Base-by-base conservation (phyloP, 1,140 invertebrate species). In the Drosophila tropicalis region DNA sequence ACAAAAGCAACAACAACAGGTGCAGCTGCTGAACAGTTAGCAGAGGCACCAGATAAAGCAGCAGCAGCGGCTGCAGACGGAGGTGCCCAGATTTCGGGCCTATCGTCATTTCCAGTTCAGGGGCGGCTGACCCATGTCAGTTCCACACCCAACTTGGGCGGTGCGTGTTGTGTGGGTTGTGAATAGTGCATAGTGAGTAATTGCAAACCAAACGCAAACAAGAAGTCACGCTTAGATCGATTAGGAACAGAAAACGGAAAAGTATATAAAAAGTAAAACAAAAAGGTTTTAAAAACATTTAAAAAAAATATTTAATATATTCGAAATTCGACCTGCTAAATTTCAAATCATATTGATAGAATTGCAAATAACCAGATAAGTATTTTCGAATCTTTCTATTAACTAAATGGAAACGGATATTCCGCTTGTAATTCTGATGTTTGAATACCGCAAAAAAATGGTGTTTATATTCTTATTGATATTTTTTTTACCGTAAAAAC, bases 71-170 rank as follows among this genome's bases (percentile, higher is more conserved):
- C 22, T 39, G 17, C 72, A 60, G n/a, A 51, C 13, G 22, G 13
- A 39, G 62, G 3, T 13, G 4, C 44, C 7, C 44, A 51, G 17
- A 19, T 51, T 51, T 19, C 44, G 44, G 44, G 17, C 6, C 15
- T 47, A 7, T 47, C 41, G 15, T 3, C 41, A 47, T 15, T 47
- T 51, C 17, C 65, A 51, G 70, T n/a, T 51, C 34, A 47, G 10
- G 70, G 74, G 6, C 74, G 70, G 51, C 66, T 91, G 58, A 74
- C 80, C 51, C 90, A 91, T 70, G 85, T 91, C 56, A 90, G 67
- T 58, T 91, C 90, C 44, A 80, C 90, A 12, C 90, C 90, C n/a
- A 91, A 91, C 70, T 78, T 91, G 29, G 76, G 79, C 57, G 90
- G 90, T 91, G 81, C 67, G 81, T 84, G 25, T 62, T 62, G 65